phyloP scores from a whole-genome alignment of 2,113 vertebrate species.

The Crotalus helleri region DNA sequence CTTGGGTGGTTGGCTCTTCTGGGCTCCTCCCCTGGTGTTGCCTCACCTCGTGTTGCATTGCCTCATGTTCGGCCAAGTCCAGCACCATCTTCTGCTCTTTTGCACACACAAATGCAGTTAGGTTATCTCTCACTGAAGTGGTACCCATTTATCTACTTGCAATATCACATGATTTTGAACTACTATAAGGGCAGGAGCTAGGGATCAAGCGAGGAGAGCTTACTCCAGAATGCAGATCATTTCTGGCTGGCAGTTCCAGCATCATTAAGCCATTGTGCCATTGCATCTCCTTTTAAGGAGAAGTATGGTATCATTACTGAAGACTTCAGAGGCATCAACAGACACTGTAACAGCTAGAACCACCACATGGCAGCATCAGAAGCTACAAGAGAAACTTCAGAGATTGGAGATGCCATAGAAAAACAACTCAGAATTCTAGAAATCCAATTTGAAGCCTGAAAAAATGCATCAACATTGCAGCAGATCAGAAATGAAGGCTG shows the following conservation, averaged over 20 bases:
- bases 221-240: neutral
- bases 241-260: neutral
- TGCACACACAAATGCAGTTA: neutral
- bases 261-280: neutral
- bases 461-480: neutral
- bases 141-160: neutral
- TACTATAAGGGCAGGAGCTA: neutral
- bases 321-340: neutral
- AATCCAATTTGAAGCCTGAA: neutral
- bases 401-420: neutral
- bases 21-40: neutral
- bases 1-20: neutral
- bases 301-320: neutral
- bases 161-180: neutral
- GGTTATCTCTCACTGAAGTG: neutral
- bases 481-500: neutral
- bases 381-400: neutral
- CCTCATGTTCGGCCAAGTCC: neutral
- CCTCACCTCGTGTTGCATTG: neutral
- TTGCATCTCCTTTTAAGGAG: neutral
- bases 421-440: neutral
- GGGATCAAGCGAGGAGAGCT: neutral
- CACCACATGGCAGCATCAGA: neutral
- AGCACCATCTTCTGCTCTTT: neutral
- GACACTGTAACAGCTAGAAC: neutral